Conservation (phyloP, 1,140 invertebrate genomes). For the Megalonaias nervosa region DNA sequence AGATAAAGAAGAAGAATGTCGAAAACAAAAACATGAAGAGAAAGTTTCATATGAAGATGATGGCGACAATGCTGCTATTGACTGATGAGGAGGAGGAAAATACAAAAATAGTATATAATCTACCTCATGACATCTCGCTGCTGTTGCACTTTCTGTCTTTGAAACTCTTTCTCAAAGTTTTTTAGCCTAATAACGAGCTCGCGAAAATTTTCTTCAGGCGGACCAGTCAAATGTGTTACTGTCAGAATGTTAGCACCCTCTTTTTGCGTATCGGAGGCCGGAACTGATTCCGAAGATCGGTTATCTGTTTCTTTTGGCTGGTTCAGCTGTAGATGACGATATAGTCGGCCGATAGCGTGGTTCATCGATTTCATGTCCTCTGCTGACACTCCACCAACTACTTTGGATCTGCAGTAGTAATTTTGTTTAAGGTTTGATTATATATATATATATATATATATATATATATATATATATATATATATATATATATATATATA, state of each 20-base stretch:
- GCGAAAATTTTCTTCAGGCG: constrained; percentile 28
- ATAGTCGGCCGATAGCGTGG: constrained; percentile 27
- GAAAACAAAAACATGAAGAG: no score
- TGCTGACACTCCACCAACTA: constrained; percentile 5
- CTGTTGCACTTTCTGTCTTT: constrained; percentile 35
- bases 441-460: no score
- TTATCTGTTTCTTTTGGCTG: constrained; percentile 10
- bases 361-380: constrained; percentile 32
- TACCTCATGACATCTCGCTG: constrained; percentile 30
- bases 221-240: constrained; percentile 8
- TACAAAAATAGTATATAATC: no score
- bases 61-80: no score
- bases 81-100: no score
- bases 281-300: no score
- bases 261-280: constrained; percentile 8
- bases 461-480: no score
- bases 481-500: no score
- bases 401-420: neutral
- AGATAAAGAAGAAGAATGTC: no score
- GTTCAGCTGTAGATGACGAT: constrained; percentile 31
- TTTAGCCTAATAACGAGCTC: constrained; percentile 30
- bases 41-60: no score
- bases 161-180: constrained; percentile 40
- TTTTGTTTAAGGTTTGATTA: no score
- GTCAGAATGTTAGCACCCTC: constrained; percentile 30